Conservation (phyloP, 2,113 vertebrate genomes). For the Dicrurus megarhynchus region DNA sequence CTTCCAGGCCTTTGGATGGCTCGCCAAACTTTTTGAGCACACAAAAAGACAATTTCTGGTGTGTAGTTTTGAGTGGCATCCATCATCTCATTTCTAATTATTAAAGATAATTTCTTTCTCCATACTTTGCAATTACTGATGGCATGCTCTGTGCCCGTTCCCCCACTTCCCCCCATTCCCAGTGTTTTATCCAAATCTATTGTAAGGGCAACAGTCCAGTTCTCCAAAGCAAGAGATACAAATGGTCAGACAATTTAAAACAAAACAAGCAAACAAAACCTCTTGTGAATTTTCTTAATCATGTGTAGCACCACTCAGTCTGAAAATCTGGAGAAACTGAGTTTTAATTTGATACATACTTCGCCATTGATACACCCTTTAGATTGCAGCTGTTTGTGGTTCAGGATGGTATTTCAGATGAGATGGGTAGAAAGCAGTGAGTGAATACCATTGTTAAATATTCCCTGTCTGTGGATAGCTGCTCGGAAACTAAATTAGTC, state of each 20-base stretch:
- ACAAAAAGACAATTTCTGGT: not conserved
- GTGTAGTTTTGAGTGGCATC: not conserved
- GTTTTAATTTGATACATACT: not conserved
- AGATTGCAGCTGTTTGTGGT: not conserved
- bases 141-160: rapidly evolving
- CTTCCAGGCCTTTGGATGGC: not conserved
- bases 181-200: not conserved
- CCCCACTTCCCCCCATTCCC: rapidly evolving
- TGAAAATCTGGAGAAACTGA: not conserved
- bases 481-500: not conserved
- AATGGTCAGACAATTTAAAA: not conserved
- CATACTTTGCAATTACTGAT: not conserved
- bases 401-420: not conserved
- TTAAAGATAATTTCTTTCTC: not conserved
- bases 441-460: not conserved
- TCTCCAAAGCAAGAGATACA: not conserved
- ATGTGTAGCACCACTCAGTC: not conserved
- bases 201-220: not conserved
- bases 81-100: not conserved
- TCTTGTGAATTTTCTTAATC: not conserved
- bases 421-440: not conserved
- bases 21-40: not conserved
- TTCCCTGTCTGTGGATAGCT: not conserved
- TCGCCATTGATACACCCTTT: not conserved
- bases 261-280: not conserved